Evolutionary conservation across 2,797 vertebrate genomes (phyloP).

Genomic region (Pseudomugil gertrudae): DNA sequence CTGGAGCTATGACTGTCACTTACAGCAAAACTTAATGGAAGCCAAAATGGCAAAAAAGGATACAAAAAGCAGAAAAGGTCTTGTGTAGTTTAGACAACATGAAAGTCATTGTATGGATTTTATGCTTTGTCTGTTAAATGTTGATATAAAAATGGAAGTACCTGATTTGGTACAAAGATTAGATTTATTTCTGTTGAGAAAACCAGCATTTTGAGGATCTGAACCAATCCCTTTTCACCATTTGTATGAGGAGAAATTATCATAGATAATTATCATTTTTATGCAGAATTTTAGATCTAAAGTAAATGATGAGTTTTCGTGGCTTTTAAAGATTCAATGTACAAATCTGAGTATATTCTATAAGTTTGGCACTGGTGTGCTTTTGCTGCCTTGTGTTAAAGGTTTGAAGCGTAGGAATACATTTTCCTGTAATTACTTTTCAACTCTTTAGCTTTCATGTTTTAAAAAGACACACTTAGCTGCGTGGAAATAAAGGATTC

Average conservation of each 20-base stretch:
- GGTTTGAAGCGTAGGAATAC: background rate
- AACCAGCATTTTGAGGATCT: background rate
- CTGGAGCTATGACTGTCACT: slow-evolving; percentile 10
- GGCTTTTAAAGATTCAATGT: background rate
- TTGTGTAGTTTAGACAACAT: background rate
- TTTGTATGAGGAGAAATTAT: background rate
- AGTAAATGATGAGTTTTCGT: too few species aligned
- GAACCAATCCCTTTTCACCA: background rate
- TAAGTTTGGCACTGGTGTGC: background rate
- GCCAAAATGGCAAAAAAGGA: background rate
- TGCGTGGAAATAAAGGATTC: background rate
- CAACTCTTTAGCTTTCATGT: background rate
- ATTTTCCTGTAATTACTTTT: background rate
- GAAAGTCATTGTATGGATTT: background rate
- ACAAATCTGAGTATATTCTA: background rate
- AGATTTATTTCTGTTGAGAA: background rate
- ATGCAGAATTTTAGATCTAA: background rate
- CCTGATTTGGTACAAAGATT: background rate
- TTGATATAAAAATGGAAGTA: background rate
- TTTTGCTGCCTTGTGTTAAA: background rate
- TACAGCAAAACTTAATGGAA: slow-evolving; percentile 1
- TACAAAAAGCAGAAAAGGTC: background rate
- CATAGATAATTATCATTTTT: background rate
- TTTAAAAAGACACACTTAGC: background rate
- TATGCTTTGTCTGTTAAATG: background rate